Evolutionary conservation across 1,140 invertebrate species (phyloP).

Genomic region (Lucilia sericata): DNA sequence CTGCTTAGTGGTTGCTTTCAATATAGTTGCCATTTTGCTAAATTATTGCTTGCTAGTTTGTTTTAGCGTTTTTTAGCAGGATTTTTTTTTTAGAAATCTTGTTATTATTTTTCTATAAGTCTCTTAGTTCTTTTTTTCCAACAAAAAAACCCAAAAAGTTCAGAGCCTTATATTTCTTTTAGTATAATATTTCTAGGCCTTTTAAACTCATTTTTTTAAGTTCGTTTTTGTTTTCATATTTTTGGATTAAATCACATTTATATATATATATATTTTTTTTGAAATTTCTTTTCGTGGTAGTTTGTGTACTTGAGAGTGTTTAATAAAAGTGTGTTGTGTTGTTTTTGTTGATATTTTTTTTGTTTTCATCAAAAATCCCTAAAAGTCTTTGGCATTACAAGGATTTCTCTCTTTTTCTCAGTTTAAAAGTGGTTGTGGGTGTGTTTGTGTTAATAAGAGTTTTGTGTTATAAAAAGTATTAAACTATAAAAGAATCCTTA

Average conservation of each 20-base stretch:
- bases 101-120: background rate
- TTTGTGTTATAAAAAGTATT: background rate
- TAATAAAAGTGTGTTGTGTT: background rate
- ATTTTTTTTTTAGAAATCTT: background rate
- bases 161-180: background rate
- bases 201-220: background rate
- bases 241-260: constrained; percentile 1
- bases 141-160: background rate
- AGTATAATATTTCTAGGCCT: background rate
- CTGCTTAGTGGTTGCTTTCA: background rate
- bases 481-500: background rate
- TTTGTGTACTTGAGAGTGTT: background rate
- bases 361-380: background rate
- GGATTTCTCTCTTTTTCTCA: background rate
- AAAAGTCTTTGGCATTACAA: background rate
- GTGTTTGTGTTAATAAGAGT: background rate
- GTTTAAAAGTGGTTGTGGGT: background rate
- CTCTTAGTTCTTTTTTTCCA: background rate
- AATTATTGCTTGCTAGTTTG: background rate
- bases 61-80: background rate
- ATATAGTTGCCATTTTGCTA: constrained; percentile 4
- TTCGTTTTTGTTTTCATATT: background rate
- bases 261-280: background rate
- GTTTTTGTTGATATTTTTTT: background rate
- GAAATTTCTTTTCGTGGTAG: background rate